These are phyloP conservation scores for Prionace glauca DNA, from an alignment of 2,797 vertebrate species.

Conservation along the genomic window DNA sequence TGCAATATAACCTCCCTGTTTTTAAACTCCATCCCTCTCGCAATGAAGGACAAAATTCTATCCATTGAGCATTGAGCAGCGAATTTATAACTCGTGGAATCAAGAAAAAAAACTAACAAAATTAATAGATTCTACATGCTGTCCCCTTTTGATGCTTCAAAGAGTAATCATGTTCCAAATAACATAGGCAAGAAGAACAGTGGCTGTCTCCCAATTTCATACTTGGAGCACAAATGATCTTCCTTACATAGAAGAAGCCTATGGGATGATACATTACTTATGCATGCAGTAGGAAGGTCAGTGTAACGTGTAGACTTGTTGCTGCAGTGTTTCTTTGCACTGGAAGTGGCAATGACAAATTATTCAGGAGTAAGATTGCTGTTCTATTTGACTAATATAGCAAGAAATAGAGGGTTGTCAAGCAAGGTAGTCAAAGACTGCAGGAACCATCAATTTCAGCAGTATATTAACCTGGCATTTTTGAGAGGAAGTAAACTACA, in stretches of 20 bases:
- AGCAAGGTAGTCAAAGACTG: neutral
- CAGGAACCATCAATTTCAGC: neutral
- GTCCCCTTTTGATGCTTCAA: neutral
- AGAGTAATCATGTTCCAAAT: neutral
- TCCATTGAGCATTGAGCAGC: neutral
- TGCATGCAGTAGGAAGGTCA: neutral
- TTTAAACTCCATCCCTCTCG: too few species aligned
- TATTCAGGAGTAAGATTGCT: neutral
- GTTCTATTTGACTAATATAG: neutral
- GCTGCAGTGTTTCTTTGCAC: neutral
- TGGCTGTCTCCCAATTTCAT: neutral
- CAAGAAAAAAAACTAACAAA: neutral
- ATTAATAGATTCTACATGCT: neutral
- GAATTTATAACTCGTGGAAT: neutral
- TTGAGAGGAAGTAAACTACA: neutral
- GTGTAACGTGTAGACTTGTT: neutral
- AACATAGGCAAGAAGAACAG: neutral
- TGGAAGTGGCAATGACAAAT: neutral
- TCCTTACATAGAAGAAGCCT: neutral
- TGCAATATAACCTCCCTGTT: too few species aligned
- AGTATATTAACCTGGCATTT: conserved; percentile 1
- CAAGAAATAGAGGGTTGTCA: neutral
- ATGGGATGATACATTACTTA: neutral
- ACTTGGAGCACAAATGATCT: neutral
- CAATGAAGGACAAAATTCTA: neutral